phyloP scores from a whole-genome alignment of 2,113 vertebrate species.

The Corythoichthys intestinalis region DNA sequence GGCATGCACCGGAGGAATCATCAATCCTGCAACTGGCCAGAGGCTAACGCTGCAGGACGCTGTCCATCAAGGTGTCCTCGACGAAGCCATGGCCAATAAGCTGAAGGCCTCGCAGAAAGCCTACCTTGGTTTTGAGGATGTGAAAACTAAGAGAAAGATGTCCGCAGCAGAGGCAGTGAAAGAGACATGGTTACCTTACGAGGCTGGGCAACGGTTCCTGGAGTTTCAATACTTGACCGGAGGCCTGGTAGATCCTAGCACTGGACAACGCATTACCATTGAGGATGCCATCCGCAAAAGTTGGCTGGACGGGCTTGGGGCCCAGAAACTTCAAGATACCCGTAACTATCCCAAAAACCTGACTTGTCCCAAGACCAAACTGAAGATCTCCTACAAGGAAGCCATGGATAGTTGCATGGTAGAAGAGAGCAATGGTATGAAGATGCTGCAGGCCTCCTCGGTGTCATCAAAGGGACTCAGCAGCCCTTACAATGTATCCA shows the following conservation, averaged over 20 bases:
- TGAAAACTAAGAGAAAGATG: conserved; percentile 88
- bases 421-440: conserved; percentile 88
- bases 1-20: conserved; percentile 89
- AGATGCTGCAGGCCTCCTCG: conserved; percentile 90
- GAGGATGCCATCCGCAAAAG: conserved; percentile 88
- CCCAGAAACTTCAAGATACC: conserved; percentile 88
- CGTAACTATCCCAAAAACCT: conserved; percentile 84
- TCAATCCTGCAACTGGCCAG: conserved; percentile 84
- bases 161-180: conserved; percentile 93
- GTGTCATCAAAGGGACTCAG: conserved; percentile 94
- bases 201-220: conserved; percentile 92
- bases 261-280: conserved; percentile 75
- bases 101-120: conserved; percentile 95
- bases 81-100: conserved; percentile 85
- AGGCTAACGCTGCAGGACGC: conserved; percentile 87
- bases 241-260: conserved; percentile 86
- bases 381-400: conserved; percentile 96
- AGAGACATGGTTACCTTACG: conserved; percentile 92
- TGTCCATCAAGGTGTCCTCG: conserved; percentile 79
- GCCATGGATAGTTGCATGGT: conserved; percentile 96
- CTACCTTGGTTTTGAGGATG: conserved; percentile 87
- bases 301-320: conserved; percentile 83
- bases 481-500: conserved; percentile 93
- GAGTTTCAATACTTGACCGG: conserved; percentile 95
- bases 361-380: conserved; percentile 96